Conservation (phyloP, 2,888 invertebrate species). For the Galeopsomyia nigrocyanea region DNA sequence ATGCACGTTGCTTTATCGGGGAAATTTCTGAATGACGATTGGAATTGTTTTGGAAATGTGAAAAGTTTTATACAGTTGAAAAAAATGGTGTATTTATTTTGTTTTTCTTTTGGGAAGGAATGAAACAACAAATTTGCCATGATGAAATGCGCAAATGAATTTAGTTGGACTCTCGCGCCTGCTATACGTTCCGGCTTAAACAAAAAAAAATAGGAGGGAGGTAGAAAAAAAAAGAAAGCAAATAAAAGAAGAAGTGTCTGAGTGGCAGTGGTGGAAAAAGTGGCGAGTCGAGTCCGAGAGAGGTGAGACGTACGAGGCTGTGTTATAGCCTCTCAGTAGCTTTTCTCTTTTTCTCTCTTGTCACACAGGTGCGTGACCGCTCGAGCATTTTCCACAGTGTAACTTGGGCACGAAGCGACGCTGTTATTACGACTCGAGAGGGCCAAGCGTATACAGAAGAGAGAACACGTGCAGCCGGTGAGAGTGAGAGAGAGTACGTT, state of each 20-base stretch:
- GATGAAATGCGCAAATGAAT: too few relatives aligned
- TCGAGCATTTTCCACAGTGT: slow-evolving; percentile 55
- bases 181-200: neutral
- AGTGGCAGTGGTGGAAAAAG: slow-evolving; percentile 41
- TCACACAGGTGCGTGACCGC: slow-evolving; percentile 57
- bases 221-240: too few relatives aligned
- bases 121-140: too few relatives aligned
- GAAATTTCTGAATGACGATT: neutral
- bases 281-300: slow-evolving; percentile 43
- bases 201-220: too few relatives aligned
- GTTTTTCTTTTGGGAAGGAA: too few relatives aligned
- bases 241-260: slow-evolving; percentile 31
- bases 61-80: too few relatives aligned
- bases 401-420: slow-evolving; percentile 58
- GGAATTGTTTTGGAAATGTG: neutral
- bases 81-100: too few relatives aligned
- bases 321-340: slow-evolving; percentile 49
- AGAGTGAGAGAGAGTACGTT: slow-evolving; percentile 24
- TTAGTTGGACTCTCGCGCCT: neutral
- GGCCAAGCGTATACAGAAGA: slow-evolving; percentile 18
- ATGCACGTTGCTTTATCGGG: neutral
- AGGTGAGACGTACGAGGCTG: slow-evolving; percentile 22
- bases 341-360: slow-evolving; percentile 51
- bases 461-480: neutral
- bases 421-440: slow-evolving; percentile 53